Evolutionary conservation across 1,140 invertebrate genomes (phyloP), one percentile per base, ranked within the genome.

Genomic region (Heliconius hewitsoni): DNA sequence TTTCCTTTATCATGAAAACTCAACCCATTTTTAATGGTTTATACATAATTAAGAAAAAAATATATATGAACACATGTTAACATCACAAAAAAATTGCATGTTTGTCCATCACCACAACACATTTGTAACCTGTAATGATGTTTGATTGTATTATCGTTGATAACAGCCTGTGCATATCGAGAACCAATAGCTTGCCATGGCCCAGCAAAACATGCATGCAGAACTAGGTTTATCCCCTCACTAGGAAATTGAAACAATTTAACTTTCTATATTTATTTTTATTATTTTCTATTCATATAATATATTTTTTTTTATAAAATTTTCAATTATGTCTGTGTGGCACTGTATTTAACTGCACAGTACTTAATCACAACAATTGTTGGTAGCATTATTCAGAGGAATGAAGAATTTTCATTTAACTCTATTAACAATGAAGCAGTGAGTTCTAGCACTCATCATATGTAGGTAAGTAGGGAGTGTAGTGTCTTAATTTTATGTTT

Each of bases 91-190:
- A 34, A 55, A 30, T 37, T 74, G 46, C 57, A 74, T 74, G 73
- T 50, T 55, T n/a, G 50, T 30, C 50, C 73, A 74, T 34, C 86
- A 86, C 83, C 86, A 90, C 88, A 86, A 82, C 80, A 81, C 60
- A 71, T 78, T 73, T 70, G 75, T 86, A 89, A 87, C 86, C 92
- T 94, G 91, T 91, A 91, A 74, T 82, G 85, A 77, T 87, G 89
- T 77, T 89, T 90, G 78, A 93, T 77, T 3, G 92, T 94, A 83
- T 94, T 94, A 83, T 93, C 86, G 86, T 87, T 84, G 87, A 91
- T 85, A 83, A 94, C 76, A 9, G 92, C 89, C 80, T 85, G 83
- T 55, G 88, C 87, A 73, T 89, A 90, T 74, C 91, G 90, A 73
- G 85, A 79, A 85, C 88, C 83, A 57, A 91, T 79, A 50, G 83